Evolutionary conservation across 1,140 invertebrate genomes (phyloP), one percentile per base, ranked within the genome.

Genomic region (Agrilus planipennis): DNA sequence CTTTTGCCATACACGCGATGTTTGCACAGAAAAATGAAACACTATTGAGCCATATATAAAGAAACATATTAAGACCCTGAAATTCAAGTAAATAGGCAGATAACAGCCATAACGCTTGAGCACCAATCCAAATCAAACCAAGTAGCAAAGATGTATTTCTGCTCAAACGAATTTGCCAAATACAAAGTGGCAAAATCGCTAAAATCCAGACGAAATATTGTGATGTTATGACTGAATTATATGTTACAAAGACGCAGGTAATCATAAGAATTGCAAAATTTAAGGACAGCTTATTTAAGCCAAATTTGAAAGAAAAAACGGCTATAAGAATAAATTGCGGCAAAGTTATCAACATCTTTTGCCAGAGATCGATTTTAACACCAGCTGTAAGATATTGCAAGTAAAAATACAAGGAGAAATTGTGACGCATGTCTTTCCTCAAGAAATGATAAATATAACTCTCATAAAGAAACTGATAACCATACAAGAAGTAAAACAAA

Each of bases 131-230:
- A 5, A 82, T 55, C 2, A 53, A 21, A 49, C 65, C 22, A 37
- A 71, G 52, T 34, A 61, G 50, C 18, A 72, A 2, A n/a, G 70
- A 56, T 37, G 72, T 71, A 14, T 47, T 58, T 2, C 55, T 47
- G 6, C 70, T 65, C 34, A 78, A 64, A 43, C 69, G 66, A 3
- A 88, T 69, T 57, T 75, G 71, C 17, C 76, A 83, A 10, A 76
- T 71, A 57, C 72, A 86, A 27, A 87, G 47, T 1, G 92, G 91
- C 12, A 97, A 62, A 6, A 96, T 57, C 12, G 84, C 84, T 22
- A 97, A 60, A 59, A 93, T 96, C 94, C 95, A 98, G 23, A 98
- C 71, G 54, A 98, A 98, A 63, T 98, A 99, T 65, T 99, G 93
- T 12, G 90, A 93, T 9, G 95, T 99, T 46, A 92, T 76, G 0